These are phyloP conservation scores for Tapirus indicus DNA, from an alignment of 2,797 vertebrate genomes.

Conservation along the genomic window DNA sequence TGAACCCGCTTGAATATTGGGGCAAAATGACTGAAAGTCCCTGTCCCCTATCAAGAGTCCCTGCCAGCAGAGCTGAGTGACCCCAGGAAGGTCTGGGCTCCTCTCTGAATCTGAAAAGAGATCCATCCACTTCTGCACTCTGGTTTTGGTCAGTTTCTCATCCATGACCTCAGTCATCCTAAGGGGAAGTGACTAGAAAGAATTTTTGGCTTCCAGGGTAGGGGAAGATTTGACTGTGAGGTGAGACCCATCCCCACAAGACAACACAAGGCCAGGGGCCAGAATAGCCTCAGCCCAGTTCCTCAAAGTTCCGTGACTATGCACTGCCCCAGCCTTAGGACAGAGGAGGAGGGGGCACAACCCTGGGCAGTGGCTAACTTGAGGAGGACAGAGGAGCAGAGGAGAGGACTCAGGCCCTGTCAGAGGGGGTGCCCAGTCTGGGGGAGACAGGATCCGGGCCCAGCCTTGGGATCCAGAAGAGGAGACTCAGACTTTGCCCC, in stretches of 20 bases:
- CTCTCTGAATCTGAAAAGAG: background rate
- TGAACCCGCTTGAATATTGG: background rate
- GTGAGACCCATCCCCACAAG: background rate
- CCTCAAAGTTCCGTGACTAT: background rate
- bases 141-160: background rate
- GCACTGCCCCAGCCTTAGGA: background rate
- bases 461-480: background rate
- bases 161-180: slow-evolving; percentile 19
- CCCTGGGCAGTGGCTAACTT: background rate
- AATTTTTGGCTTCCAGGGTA: slow-evolving; percentile 32
- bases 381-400: background rate
- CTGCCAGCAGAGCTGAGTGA: background rate
- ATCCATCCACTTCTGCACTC: background rate
- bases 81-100: background rate
- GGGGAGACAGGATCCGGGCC: background rate
- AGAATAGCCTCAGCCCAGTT: background rate
- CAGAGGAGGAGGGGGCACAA: background rate
- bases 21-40: background rate
- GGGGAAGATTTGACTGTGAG: background rate
- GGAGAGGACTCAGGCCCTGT: background rate
- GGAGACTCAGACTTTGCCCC: background rate
- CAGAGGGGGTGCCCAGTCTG: background rate
- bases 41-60: background rate
- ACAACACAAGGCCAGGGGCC: background rate
- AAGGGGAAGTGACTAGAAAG: slow-evolving; percentile 47